phyloP scores from a whole-genome alignment of 2,797 vertebrate species.

The Lemur catta region DNA sequence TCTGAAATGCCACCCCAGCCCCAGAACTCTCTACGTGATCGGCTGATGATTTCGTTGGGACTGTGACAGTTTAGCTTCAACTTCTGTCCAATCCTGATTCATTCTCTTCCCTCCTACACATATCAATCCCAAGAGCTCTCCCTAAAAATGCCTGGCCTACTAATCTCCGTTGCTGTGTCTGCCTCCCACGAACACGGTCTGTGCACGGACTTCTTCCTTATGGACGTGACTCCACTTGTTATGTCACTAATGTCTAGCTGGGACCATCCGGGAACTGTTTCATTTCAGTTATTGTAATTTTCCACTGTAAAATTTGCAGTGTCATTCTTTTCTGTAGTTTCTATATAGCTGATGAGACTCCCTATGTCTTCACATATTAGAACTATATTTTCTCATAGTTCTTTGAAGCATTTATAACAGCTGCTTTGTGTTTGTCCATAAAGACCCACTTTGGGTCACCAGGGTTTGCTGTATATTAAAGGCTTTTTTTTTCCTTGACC shows the following conservation, averaged over 20 bases:
- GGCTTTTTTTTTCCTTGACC: not conserved
- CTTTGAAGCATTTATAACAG: not conserved
- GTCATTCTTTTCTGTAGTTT: not conserved
- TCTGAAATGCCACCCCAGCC: rapidly evolving
- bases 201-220: not conserved
- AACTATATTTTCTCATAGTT: not conserved
- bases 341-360: not conserved
- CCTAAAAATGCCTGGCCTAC: too few relatives aligned
- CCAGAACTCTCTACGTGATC: rapidly evolving
- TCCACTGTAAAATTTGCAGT: not conserved
- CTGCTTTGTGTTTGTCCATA: not conserved
- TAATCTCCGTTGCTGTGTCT: not conserved
- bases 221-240: not conserved
- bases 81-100: not conserved
- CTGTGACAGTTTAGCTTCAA: not conserved
- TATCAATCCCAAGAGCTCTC: not conserved
- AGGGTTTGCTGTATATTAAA: not conserved
- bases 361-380: not conserved
- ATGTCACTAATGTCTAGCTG: not conserved
- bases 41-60: rapidly evolving
- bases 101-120: not conserved
- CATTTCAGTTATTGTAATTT: not conserved
- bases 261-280: not conserved
- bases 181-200: too few relatives aligned
- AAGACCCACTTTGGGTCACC: not conserved